phyloP scores from a whole-genome alignment of 1,140 invertebrate genomes.

The Calliopsis andreniformis region DNA sequence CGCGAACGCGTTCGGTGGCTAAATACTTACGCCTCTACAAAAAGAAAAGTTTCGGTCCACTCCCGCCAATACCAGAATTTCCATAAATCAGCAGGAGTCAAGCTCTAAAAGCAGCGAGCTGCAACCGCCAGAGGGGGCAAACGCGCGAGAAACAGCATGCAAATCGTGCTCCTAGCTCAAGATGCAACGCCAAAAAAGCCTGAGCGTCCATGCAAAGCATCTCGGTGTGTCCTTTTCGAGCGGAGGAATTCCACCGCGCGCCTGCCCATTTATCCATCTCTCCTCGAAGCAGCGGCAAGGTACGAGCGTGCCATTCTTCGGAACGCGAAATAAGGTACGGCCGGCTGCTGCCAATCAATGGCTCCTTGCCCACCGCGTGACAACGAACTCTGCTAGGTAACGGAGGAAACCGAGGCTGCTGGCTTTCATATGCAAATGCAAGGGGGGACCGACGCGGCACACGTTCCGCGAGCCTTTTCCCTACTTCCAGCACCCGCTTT shows the following conservation, averaged over 20 bases:
- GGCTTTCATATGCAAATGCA: constrained; percentile 64
- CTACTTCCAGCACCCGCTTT: constrained; percentile 38
- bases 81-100: constrained; percentile 10
- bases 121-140: background rate
- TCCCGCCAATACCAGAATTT: background rate
- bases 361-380: constrained; percentile 35
- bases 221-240: constrained; percentile 6
- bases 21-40: too few species aligned
- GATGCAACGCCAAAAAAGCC: constrained; percentile 3
- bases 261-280: constrained; percentile 1
- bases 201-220: background rate
- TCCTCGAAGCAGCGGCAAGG: background rate
- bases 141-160: constrained; percentile 12
- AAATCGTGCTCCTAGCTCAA: constrained; percentile 27
- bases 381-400: constrained; percentile 49
- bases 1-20: too few species aligned
- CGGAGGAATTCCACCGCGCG: constrained; percentile 9
- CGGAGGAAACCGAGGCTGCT: constrained; percentile 36
- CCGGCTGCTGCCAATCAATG: constrained; percentile 51
- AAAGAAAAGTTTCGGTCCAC: too few species aligned
- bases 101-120: background rate
- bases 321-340: constrained; percentile 37
- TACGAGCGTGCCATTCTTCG: constrained; percentile 3
- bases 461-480: constrained; percentile 47
- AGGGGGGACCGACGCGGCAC: constrained; percentile 12